Conservation (phyloP, 2,888 invertebrate species). For the Esperia sulphurella region DNA sequence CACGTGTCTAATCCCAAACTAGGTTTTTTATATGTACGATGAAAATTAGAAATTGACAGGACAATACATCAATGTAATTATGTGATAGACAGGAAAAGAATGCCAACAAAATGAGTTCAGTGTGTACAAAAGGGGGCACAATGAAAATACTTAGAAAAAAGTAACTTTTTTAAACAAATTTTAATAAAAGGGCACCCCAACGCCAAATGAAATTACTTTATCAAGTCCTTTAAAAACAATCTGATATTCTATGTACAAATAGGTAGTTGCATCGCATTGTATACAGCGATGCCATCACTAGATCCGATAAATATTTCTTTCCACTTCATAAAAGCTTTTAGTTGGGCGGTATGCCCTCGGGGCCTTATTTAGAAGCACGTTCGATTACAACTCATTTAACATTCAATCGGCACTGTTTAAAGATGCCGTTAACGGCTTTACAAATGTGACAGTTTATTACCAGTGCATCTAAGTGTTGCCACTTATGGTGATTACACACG, state of each 20-base stretch:
- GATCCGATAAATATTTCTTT: not conserved
- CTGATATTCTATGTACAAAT: not conserved
- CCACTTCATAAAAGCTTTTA: constrained; percentile 3
- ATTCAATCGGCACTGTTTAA: constrained; percentile 44
- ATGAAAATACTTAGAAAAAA: too few species aligned
- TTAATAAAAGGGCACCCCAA: too few species aligned
- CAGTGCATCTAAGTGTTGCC: constrained; percentile 52
- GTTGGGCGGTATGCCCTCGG: not conserved
- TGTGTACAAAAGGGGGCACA: too few species aligned
- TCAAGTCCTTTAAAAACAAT: not conserved
- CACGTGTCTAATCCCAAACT: too few species aligned
- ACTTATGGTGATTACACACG: constrained; percentile 55
- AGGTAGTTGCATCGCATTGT: not conserved
- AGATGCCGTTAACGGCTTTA: constrained; percentile 52
- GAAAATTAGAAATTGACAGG: too few species aligned
- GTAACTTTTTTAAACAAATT: too few species aligned
- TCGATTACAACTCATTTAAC: constrained; percentile 29
- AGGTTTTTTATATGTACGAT: too few species aligned
- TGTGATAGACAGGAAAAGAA: too few species aligned
- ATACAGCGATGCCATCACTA: too few species aligned
- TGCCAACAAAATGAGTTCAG: too few species aligned
- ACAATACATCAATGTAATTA: too few species aligned
- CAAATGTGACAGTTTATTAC: constrained; percentile 56
- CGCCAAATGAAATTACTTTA: too few species aligned
- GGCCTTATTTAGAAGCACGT: constrained; percentile 14